phyloP scores from a whole-genome alignment of 2,113 vertebrate genomes.

The Lamprologus ornatipinnis region DNA sequence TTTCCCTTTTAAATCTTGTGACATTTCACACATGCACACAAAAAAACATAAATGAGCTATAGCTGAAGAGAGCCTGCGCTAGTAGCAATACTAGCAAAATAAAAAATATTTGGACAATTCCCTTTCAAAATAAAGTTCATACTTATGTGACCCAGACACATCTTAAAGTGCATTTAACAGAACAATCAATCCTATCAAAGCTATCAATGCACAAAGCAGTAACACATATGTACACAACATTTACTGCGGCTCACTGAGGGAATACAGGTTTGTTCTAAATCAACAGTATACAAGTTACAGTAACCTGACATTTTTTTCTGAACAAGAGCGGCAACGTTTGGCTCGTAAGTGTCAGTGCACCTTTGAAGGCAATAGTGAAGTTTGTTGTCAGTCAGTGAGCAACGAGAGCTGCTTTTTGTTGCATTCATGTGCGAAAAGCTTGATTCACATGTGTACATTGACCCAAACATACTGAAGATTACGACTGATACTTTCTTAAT shows the following conservation, averaged over 20 bases:
- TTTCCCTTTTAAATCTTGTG: background rate
- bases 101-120: background rate
- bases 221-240: background rate
- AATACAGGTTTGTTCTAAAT: accelerated
- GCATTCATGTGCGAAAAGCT: accelerated
- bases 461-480: background rate
- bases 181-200: background rate
- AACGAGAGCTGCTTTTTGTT: background rate
- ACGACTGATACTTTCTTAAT: background rate
- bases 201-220: background rate
- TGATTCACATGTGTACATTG: background rate
- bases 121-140: background rate
- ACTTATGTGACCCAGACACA: background rate
- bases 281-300: background rate
- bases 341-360: background rate
- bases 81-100: background rate
- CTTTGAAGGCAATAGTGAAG: background rate
- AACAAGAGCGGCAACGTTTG: background rate
- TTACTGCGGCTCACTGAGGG: background rate
- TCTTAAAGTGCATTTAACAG: background rate
- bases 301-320: background rate
- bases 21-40: background rate
- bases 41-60: background rate
- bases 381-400: accelerated
- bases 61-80: background rate